Evolutionary conservation across 2,797 vertebrate species (phyloP).

Genomic region (Squalus acanthias): DNA sequence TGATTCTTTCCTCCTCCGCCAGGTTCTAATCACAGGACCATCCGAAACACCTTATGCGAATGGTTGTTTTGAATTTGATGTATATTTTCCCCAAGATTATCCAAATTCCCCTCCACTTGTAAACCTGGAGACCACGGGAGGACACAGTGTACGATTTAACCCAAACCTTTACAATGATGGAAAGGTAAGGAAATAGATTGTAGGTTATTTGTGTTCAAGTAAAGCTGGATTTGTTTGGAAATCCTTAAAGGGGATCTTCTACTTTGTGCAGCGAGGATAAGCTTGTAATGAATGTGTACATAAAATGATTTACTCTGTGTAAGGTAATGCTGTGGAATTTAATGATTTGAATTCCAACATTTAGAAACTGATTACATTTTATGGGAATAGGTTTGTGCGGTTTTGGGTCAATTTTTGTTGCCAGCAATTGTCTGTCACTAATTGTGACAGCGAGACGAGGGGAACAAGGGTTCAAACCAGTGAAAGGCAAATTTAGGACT

Average conservation of each 20-base stretch:
- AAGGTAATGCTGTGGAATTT: neutral
- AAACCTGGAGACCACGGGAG: slow-evolving; percentile 95
- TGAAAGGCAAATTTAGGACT: neutral
- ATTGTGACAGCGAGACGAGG: neutral
- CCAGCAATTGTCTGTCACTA: neutral
- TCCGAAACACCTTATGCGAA: slow-evolving; percentile 95
- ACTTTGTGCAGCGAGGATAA: neutral
- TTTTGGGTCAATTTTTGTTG: neutral
- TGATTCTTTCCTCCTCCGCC: neutral
- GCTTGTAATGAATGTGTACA: neutral
- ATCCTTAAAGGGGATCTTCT: neutral
- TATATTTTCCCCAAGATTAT: slow-evolving; percentile 98
- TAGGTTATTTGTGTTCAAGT: neutral
- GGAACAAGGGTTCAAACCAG: neutral
- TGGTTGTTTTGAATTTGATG: slow-evolving; percentile 97
- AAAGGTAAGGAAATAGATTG: slow-evolving; percentile 67
- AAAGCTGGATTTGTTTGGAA: neutral
- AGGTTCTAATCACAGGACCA: slow-evolving; percentile 98
- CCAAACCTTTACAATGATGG: slow-evolving; percentile 99
- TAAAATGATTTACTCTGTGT: neutral
- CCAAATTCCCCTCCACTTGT: slow-evolving; percentile 96
- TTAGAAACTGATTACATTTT: neutral
- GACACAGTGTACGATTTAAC: slow-evolving; percentile 96
- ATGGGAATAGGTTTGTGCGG: neutral
- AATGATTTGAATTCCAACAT: neutral